These are phyloP conservation scores for Eurytoma californica DNA, from an alignment of 2,888 invertebrate genomes.

Conservation along the genomic window DNA sequence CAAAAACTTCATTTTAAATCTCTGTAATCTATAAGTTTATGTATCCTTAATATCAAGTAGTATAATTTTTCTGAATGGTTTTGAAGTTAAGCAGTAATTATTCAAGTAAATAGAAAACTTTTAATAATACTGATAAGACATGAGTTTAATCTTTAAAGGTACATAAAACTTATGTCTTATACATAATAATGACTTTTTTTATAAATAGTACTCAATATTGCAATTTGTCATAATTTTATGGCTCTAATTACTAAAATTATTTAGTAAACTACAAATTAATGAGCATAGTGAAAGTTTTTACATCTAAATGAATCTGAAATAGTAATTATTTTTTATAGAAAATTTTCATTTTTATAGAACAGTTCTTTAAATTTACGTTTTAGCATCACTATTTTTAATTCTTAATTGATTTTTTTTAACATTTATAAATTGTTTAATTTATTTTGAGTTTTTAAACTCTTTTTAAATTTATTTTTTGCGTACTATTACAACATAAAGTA, in stretches of 20 bases:
- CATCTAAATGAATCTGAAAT: background rate
- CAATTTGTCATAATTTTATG: background rate
- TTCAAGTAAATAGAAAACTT: slow-evolving; percentile 8
- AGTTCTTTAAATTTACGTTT: background rate
- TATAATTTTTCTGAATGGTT: too few relatives aligned
- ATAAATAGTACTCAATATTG: slow-evolving; percentile 7
- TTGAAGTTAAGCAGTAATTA: background rate
- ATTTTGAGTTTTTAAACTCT: slow-evolving; percentile 10
- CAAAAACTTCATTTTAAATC: background rate
- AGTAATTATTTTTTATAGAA: background rate
- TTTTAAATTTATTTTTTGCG: slow-evolving; percentile 22
- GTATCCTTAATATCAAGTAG: too few relatives aligned
- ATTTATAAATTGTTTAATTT: background rate
- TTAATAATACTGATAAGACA: slow-evolving; percentile 9
- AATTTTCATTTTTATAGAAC: background rate
- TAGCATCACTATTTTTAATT: background rate
- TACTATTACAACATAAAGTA: slow-evolving; percentile 15
- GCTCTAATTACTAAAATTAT: too few relatives aligned
- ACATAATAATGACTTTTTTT: slow-evolving; percentile 7
- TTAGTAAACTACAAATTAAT: too few relatives aligned
- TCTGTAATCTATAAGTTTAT: background rate
- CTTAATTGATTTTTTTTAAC: background rate
- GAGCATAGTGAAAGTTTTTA: slow-evolving; percentile 1
- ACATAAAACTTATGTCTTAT: background rate
- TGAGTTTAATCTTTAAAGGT: slow-evolving; percentile 10